phyloP scores from a whole-genome alignment of 92 coral and sea anemone species.

The Zoanthus sociatus region DNA sequence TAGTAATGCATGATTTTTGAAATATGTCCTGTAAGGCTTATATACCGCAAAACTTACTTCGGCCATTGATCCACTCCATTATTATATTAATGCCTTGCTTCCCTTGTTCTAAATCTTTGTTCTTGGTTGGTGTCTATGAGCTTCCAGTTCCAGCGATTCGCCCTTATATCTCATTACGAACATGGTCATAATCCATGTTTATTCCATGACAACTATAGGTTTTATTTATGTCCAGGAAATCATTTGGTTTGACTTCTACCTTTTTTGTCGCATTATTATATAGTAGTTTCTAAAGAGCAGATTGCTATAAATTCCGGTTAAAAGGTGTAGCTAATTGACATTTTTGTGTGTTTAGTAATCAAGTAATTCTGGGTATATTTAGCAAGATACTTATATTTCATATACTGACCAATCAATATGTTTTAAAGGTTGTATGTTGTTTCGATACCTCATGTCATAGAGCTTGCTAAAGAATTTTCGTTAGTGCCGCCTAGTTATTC shows the following conservation, averaged over 20 bases:
- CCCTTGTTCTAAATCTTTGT: not conserved
- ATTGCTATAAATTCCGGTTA: no score
- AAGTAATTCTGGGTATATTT: no score
- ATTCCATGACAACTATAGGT: not conserved
- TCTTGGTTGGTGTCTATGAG: not conserved
- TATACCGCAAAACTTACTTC: not conserved
- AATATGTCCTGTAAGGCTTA: no score
- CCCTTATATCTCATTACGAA: not conserved
- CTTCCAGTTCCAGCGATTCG: not conserved
- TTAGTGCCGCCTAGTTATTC: no score
- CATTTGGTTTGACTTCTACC: not conserved
- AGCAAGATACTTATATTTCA: no score
- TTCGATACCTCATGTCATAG: no score
- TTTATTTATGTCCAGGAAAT: not conserved
- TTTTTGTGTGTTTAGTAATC: no score
- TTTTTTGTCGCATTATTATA: not conserved
- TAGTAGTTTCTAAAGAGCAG: not conserved
- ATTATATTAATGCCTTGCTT: not conserved
- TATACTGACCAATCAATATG: no score
- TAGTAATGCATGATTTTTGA: no score
- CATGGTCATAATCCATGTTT: not conserved
- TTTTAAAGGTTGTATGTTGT: no score
- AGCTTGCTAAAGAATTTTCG: no score
- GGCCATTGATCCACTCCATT: not conserved
- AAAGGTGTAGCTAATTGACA: not conserved